Evolutionary conservation across 1,140 invertebrate genomes (phyloP).

Genomic region (Ooceraea biroi): DNA sequence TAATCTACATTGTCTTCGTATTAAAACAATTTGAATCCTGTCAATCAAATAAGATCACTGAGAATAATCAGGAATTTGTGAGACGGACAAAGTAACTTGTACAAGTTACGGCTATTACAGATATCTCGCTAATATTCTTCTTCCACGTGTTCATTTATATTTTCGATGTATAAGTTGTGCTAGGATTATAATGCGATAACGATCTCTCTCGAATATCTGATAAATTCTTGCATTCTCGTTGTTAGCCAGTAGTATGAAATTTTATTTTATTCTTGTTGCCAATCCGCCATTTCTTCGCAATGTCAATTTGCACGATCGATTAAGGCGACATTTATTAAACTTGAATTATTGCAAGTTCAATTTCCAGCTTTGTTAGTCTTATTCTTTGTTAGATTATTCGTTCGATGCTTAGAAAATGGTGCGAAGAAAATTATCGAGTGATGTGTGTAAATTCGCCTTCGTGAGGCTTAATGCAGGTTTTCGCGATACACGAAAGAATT

Average conservation of each 20-base stretch:
- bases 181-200: background rate
- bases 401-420: background rate
- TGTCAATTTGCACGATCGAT: no score
- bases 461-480: constrained; percentile 52
- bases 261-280: background rate
- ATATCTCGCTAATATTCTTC: constrained; percentile 33
- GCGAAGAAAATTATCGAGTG: background rate
- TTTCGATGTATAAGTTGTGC: constrained; percentile 36
- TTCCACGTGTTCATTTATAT: constrained; percentile 16
- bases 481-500: constrained; percentile 62
- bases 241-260: background rate
- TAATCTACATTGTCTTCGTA: background rate
- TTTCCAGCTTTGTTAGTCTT: background rate
- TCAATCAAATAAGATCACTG: background rate
- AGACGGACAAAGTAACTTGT: background rate
- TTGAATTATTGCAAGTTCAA: no score
- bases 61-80: background rate
- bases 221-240: background rate
- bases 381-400: background rate
- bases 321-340: no score
- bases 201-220: no score
- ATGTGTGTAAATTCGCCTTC: constrained; percentile 14
- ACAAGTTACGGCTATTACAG: background rate
- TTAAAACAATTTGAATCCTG: background rate
- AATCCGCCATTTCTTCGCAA: no score